Evolutionary conservation across 2,113 vertebrate genomes (phyloP), one percentile per base, ranked within the genome.

Genomic region (Dasyprocta punctata): DNA sequence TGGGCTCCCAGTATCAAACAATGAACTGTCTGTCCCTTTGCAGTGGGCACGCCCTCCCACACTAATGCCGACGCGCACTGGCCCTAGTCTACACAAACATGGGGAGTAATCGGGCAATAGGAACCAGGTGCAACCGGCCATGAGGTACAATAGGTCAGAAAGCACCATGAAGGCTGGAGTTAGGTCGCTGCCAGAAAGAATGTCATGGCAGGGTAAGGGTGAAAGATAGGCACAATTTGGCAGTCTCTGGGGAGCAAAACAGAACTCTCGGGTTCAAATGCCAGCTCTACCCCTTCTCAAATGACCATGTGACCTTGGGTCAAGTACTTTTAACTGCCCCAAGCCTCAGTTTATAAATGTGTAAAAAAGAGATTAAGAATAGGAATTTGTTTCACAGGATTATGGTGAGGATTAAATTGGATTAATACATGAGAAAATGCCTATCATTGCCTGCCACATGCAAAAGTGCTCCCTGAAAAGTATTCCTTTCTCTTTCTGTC

Each of bases 11-110:
- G 93, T 95, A 54, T 85, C 92, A 97, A 96, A 98, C 98, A 98
- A 98, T 98, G 94, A 97, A 92, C 94, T 96, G 77, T 97, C 97
- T 98, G 98, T 98, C 98, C 97, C 91, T 97, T 61, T 86, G 95
- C 96, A 91, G 92, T 89, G 95, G 97, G 97, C 97, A 98, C 96
- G 8, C 97, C 98, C 97, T 97, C 96, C 97, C 95, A 97, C 41
- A 22, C 96, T 89, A 84, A 96, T 1, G 73, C 92, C 58, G 17
- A 92, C 14, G 63, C 60, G 4, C 80, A 96, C 84, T 80, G 38
- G 75, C 94, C 92, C 87, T 22, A 73, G 63, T 92, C 97, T 95
- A 80, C 61, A 86, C 96, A 98, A 97, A 98, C 92, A 97, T 0
- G 65, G 92, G 94, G 44, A 81, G 92, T 61, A 69, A 89, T 52